phyloP scores from a whole-genome alignment of 2,888 invertebrate genomes.

The Ennomos fuscantarius region DNA sequence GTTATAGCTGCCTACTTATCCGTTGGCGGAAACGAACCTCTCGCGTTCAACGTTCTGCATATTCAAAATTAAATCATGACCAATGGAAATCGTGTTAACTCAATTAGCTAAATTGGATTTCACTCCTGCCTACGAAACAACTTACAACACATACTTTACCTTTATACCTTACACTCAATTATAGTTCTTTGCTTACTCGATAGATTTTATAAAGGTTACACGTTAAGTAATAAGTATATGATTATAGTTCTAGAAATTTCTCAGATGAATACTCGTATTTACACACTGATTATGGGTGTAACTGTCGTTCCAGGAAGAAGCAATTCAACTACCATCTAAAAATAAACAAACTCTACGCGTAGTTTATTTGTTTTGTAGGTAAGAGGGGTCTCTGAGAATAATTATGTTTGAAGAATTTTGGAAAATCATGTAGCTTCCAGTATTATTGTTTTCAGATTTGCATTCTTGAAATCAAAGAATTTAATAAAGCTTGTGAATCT shows the following conservation, averaged over 20 bases:
- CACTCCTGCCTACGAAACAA: slow-evolving; percentile 10
- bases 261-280: slow-evolving; percentile 54
- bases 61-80: slow-evolving; percentile 48
- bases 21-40: slow-evolving; percentile 82
- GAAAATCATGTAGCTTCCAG: slow-evolving; percentile 53
- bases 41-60: slow-evolving; percentile 68
- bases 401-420: slow-evolving; percentile 72
- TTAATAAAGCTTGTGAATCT: slow-evolving; percentile 43
- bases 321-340: slow-evolving; percentile 75
- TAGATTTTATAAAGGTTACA: slow-evolving; percentile 24
- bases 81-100: slow-evolving; percentile 33
- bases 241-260: slow-evolving; percentile 42
- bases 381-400: slow-evolving; percentile 68
- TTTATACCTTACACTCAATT: slow-evolving; percentile 6
- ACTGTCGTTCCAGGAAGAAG: slow-evolving; percentile 72
- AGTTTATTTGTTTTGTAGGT: slow-evolving; percentile 76
- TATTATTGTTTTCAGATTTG: slow-evolving; percentile 45
- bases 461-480: slow-evolving; percentile 50
- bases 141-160: background rate
- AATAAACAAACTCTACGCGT: slow-evolving; percentile 75
- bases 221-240: slow-evolving; percentile 23
- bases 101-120: slow-evolving; percentile 28
- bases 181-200: slow-evolving; percentile 25
- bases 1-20: slow-evolving; percentile 81
- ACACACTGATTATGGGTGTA: slow-evolving; percentile 73